Conservation (phyloP, 2,888 invertebrate species). For the Drosophila nr. perissopoda region DNA sequence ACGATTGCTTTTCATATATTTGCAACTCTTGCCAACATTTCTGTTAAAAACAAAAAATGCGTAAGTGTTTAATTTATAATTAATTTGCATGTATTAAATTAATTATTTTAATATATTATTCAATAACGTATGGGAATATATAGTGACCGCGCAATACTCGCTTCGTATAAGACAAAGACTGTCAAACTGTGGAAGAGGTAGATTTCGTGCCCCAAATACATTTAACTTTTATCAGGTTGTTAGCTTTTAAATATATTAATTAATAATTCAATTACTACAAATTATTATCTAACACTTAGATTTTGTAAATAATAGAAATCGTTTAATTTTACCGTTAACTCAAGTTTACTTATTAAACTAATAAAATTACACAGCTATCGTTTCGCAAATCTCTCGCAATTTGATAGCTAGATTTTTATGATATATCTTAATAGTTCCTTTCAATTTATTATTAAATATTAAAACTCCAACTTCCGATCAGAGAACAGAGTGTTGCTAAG, state of each 20-base stretch:
- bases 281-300: background rate
- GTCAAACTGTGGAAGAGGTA: background rate
- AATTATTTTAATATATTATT: background rate
- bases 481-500: background rate
- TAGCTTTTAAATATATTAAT: background rate
- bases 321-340: background rate
- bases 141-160: background rate
- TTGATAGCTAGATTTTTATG: background rate
- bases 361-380: background rate
- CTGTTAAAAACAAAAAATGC: conserved; percentile 36
- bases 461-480: background rate
- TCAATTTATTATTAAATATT: background rate
- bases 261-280: background rate
- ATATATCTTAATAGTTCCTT: background rate
- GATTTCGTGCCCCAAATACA: background rate
- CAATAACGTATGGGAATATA: background rate
- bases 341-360: background rate
- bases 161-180: background rate
- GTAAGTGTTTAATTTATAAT: conserved; percentile 38
- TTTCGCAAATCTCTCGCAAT: background rate
- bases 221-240: background rate
- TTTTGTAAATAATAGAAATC: too few relatives aligned
- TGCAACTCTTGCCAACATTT: background rate
- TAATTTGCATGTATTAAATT: conserved; percentile 1
- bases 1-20: background rate